These are phyloP conservation scores for Nesoenas mayeri DNA, from an alignment of 2,113 vertebrate genomes.

Conservation along the genomic window DNA sequence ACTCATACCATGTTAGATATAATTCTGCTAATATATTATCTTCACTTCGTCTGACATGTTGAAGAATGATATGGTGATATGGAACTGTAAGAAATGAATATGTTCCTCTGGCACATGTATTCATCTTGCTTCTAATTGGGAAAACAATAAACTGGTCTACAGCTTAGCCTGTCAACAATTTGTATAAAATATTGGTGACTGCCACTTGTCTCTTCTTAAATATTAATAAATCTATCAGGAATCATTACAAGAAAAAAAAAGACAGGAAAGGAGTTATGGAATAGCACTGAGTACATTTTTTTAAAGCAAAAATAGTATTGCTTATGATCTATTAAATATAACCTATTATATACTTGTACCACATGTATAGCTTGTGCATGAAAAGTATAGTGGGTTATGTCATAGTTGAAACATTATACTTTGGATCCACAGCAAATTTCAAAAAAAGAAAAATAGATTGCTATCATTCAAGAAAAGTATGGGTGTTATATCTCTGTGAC, in stretches of 20 bases:
- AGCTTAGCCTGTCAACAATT: background rate
- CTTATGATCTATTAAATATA: background rate
- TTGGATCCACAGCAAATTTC: background rate
- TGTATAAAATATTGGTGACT: background rate
- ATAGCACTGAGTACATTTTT: background rate
- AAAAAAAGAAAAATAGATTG: background rate
- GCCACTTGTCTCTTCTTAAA: background rate
- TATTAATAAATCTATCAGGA: background rate
- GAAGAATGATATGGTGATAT: background rate
- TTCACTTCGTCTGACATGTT: background rate
- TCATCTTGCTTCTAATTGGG: background rate
- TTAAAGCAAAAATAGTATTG: background rate
- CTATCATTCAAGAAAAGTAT: background rate
- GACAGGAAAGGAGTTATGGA: background rate
- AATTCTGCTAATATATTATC: background rate
- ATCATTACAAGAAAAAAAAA: background rate
- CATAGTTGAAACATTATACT: background rate
- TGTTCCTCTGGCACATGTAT: background rate
- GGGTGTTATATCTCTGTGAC: background rate
- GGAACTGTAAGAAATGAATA: background rate
- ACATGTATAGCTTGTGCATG: background rate
- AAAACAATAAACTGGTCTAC: background rate
- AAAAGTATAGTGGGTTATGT: background rate
- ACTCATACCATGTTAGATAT: background rate
- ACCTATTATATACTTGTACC: background rate